Percentiles rank a stretch among this genome's conserved stretches.
Evolutionary conservation across 2,888 invertebrate genomes (phyloP).

Genomic region (Dascillus cervinus): DNA sequence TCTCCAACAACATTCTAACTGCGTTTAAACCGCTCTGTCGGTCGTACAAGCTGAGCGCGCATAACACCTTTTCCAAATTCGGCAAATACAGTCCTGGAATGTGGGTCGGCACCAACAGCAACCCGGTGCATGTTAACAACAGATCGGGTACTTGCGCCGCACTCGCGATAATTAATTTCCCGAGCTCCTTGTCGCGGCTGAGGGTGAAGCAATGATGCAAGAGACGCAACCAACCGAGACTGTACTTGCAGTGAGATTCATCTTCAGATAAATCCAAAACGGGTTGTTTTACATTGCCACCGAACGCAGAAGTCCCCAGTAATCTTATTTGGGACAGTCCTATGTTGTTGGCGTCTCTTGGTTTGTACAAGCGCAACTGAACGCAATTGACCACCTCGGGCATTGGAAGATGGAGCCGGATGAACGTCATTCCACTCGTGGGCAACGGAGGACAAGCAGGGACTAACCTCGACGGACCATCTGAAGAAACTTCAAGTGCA

Average conservation of each 20-base stretch:
- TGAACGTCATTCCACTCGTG: slow-evolving; percentile 81
- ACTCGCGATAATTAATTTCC: slow-evolving; percentile 49
- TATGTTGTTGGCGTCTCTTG: slow-evolving; percentile 82
- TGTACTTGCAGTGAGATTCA: slow-evolving; percentile 47
- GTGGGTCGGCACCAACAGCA: slow-evolving; percentile 61
- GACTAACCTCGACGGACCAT: slow-evolving; percentile 67
- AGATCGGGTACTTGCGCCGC: slow-evolving; percentile 60
- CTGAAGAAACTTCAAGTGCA: slow-evolving; percentile 76
- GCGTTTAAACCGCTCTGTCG: slow-evolving; percentile 52
- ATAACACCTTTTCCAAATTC: slow-evolving; percentile 59
- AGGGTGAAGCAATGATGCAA: slow-evolving; percentile 69
- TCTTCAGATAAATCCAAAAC: slow-evolving; percentile 44
- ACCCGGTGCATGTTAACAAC: slow-evolving; percentile 62
- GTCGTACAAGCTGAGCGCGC: slow-evolving; percentile 60
- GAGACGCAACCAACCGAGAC: slow-evolving; percentile 78
- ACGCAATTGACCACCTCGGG: slow-evolving; percentile 83
- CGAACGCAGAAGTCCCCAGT: slow-evolving; percentile 78
- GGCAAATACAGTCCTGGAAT: slow-evolving; percentile 54
- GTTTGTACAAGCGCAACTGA: slow-evolving; percentile 66
- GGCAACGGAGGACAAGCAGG: slow-evolving; percentile 80
- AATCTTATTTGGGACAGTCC: slow-evolving; percentile 81
- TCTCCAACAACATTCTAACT: slow-evolving; percentile 52
- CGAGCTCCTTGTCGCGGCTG: slow-evolving; percentile 38
- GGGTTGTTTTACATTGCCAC: slow-evolving; percentile 41
- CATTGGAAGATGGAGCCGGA: slow-evolving; percentile 71